Evolutionary conservation across 2,888 invertebrate species (phyloP).

Genomic region (Idaea biselata): DNA sequence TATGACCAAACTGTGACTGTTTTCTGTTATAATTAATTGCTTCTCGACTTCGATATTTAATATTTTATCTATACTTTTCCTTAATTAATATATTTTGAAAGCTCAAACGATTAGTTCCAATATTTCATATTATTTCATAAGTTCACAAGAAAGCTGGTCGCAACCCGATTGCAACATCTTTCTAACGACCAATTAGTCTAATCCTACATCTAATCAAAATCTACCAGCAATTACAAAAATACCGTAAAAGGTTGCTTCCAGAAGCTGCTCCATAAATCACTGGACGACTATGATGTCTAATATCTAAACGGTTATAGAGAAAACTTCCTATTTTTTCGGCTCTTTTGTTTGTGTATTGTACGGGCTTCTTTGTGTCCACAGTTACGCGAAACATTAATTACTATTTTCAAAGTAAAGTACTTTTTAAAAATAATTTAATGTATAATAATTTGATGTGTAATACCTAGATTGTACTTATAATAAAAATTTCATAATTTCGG

Average conservation of each 20-base stretch:
- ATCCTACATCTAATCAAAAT: conserved; percentile 1
- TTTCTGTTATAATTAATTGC: neutral
- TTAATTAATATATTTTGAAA: neutral
- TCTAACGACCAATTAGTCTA: neutral
- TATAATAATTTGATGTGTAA: no score
- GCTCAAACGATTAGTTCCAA: neutral
- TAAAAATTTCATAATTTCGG: no score
- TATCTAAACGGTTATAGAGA: neutral
- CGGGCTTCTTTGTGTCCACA: no score
- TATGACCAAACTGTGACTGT: neutral
- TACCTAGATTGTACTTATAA: no score
- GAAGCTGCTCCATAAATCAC: neutral
- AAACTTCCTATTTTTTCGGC: neutral
- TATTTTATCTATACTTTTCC: neutral
- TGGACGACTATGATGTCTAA: neutral
- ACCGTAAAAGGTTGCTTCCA: neutral
- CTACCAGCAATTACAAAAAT: neutral
- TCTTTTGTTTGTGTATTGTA: no score
- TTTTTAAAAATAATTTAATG: no score
- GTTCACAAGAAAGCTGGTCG: neutral
- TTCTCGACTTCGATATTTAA: neutral
- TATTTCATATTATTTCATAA: neutral
- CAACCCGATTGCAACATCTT: neutral
- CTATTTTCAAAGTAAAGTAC: no score
- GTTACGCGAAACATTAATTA: no score